phyloP scores from a whole-genome alignment of 2,113 vertebrate species.

The Callospermophilus lateralis region DNA sequence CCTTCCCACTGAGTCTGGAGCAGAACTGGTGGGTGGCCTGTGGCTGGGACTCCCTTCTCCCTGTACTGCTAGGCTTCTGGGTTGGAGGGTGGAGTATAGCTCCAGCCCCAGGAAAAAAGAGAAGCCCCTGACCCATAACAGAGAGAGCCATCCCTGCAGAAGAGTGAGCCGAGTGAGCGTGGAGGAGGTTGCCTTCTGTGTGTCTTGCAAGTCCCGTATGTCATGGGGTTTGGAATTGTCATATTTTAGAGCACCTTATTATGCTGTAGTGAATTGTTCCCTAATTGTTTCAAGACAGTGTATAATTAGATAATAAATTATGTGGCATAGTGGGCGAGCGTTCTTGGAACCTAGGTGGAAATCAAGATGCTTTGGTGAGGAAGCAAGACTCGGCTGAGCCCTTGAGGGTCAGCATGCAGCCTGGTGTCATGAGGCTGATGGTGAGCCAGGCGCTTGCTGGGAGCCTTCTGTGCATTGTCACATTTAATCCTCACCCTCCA shows the following conservation, averaged over 20 bases:
- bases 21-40: neutral
- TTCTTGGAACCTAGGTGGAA: neutral
- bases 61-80: neutral
- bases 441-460: neutral
- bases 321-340: neutral
- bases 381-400: neutral
- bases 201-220: neutral
- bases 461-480: fast-evolving
- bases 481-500: neutral
- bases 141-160: neutral
- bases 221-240: neutral
- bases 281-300: conserved; percentile 47
- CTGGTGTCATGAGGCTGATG: fast-evolving
- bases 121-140: neutral
- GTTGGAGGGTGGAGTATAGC: neutral
- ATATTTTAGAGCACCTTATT: conserved; percentile 33
- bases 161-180: fast-evolving
- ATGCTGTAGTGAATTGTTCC: conserved; percentile 14
- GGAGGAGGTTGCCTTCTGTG: neutral
- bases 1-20: neutral
- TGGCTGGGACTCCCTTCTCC: no score
- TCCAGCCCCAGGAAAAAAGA: neutral
- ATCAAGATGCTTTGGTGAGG: fast-evolving
- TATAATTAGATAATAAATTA: conserved; percentile 42
- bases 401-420: fast-evolving